phyloP scores from a whole-genome alignment of 2,797 vertebrate species.

The Galago senegalensis region DNA sequence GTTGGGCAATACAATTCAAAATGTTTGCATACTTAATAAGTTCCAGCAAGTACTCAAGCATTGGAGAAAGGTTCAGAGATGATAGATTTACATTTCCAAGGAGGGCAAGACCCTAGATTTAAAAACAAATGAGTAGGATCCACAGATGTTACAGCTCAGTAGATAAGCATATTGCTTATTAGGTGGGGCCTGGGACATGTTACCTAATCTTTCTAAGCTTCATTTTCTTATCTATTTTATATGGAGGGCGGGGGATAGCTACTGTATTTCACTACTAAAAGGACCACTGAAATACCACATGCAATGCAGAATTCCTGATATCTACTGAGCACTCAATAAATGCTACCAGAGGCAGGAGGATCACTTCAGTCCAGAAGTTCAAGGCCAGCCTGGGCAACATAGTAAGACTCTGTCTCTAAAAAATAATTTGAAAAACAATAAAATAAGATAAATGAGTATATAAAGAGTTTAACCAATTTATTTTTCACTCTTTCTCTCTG shows the following conservation, averaged over 20 bases:
- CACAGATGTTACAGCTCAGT: conserved; percentile 6
- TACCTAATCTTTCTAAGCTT: conserved; percentile 14
- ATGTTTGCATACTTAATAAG: conserved; percentile 30
- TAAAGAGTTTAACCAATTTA: conserved; percentile 9
- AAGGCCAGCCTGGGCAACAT: background rate
- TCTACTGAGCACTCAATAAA: conserved; percentile 6
- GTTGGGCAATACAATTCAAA: conserved; percentile 28
- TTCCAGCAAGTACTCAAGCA: conserved; percentile 38
- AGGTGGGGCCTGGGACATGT: background rate
- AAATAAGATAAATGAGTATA: background rate
- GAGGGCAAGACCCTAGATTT: background rate
- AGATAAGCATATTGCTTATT: conserved; percentile 17
- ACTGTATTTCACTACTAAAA: background rate
- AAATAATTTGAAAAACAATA: background rate
- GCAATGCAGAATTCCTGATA: conserved; percentile 34
- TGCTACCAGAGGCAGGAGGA: background rate
- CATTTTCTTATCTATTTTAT: conserved; percentile 54
- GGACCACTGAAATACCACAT: conserved; percentile 14
- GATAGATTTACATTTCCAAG: conserved; percentile 42
- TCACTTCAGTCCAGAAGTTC: background rate
- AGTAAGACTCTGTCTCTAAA: background rate
- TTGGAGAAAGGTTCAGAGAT: conserved; percentile 27
- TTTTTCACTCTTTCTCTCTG: conserved; percentile 39
- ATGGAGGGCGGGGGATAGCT: background rate
- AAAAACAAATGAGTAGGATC: conserved; percentile 54